Conservation (phyloP, 2,113 vertebrate species). For the Pan paniscus region DNA sequence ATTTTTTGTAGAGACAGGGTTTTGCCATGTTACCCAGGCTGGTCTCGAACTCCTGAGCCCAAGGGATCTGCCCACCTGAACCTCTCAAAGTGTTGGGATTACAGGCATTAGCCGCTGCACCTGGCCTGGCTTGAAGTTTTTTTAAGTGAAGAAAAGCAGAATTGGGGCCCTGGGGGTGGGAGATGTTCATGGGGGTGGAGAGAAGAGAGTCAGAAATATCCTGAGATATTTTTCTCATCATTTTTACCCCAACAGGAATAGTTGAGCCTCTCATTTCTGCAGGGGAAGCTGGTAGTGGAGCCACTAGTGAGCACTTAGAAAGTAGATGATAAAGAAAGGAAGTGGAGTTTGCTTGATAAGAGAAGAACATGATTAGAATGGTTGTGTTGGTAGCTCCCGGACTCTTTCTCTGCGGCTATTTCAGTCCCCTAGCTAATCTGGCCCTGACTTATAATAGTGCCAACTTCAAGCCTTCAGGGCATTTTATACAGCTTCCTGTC, state of each 20-base stretch:
- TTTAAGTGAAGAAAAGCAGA: not conserved
- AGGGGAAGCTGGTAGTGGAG: not conserved
- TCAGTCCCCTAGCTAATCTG: not conserved
- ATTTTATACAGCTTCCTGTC: constrained; percentile 30
- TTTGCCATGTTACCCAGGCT: too few relatives aligned
- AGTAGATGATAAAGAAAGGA: not conserved
- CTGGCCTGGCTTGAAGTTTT: not conserved
- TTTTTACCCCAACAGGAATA: not conserved
- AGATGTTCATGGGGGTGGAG: not conserved
- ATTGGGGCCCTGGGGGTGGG: not conserved
- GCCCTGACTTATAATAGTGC: not conserved
- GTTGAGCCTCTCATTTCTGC: not conserved
- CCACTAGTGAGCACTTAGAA: not conserved
- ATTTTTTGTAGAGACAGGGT: too few relatives aligned
- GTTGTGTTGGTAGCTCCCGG: not conserved
- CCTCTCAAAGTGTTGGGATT: too few relatives aligned
- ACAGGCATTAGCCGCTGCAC: too few relatives aligned
- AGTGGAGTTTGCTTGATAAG: not conserved
- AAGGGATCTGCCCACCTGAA: too few relatives aligned
- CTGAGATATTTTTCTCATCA: not conserved
- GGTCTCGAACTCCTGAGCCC: too few relatives aligned
- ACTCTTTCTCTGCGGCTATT: not conserved
- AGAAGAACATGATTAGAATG: not conserved
- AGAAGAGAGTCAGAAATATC: not conserved
- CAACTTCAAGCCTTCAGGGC: not conserved